Percentiles rank a stretch among this genome's conserved stretches.
phyloP scores from a whole-genome alignment of 1,140 invertebrate species.

The Hermetia illucens region DNA sequence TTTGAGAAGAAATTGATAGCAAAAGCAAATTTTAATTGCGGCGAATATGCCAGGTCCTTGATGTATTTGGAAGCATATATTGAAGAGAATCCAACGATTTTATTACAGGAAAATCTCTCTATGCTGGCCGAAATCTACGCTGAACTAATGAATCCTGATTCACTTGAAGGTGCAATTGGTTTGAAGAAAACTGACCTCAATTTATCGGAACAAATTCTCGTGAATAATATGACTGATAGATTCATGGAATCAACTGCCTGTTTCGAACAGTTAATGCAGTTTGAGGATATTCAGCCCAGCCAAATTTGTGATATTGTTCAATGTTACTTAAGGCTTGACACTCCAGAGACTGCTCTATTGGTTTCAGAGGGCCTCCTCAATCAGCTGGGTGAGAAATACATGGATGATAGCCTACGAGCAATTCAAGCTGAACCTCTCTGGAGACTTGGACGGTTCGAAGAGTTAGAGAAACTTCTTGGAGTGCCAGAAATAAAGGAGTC shows the following conservation, averaged over 20 bases:
- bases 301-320: conserved; percentile 50
- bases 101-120: conserved; percentile 42
- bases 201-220: conserved; percentile 52
- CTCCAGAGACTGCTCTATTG: conserved; percentile 58
- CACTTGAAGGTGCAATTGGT: conserved; percentile 53
- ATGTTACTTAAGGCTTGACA: conserved; percentile 59
- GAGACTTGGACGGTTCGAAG: conserved; percentile 70
- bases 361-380: conserved; percentile 43
- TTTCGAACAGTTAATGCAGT: conserved; percentile 49
- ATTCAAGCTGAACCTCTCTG: conserved; percentile 74
- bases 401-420: conserved; percentile 37
- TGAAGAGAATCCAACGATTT: conserved; percentile 34
- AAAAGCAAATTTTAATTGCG: conserved; percentile 51
- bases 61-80: conserved; percentile 62
- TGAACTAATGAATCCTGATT: conserved; percentile 59
- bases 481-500: conserved; percentile 32
- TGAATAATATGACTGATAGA: conserved; percentile 57
- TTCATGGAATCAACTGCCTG: conserved; percentile 59
- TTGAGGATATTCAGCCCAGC: conserved; percentile 34
- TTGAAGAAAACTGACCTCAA: conserved; percentile 49
- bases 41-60: conserved; percentile 55
- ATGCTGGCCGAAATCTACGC: conserved; percentile 59
- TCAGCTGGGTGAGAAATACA: conserved; percentile 30
- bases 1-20: conserved; percentile 54
- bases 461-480: conserved; percentile 46